phyloP scores from a whole-genome alignment of 2,888 invertebrate species.

The Nephrotoma flavescens region DNA sequence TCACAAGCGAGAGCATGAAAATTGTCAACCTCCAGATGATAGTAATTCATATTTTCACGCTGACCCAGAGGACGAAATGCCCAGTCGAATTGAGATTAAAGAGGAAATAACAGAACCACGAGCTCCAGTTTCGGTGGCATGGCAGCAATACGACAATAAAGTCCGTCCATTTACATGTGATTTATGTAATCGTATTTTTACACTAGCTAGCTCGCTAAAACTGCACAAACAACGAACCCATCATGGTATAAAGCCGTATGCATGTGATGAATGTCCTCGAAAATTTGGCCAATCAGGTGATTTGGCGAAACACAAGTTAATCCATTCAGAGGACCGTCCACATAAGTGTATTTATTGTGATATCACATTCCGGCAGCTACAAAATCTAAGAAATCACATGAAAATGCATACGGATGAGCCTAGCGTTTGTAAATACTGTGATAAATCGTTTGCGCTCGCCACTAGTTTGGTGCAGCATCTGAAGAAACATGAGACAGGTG shows the following conservation, averaged over 20 bases:
- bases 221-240: slow-evolving; percentile 8
- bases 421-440: slow-evolving; percentile 8
- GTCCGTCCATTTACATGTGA: slow-evolving; percentile 7
- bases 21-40: not conserved
- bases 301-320: slow-evolving; percentile 6
- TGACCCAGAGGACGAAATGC: not conserved
- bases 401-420: slow-evolving; percentile 8
- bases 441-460: slow-evolving; percentile 2
- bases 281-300: slow-evolving; percentile 9
- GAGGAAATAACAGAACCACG: not conserved
- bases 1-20: slow-evolving; percentile 5
- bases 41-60: not conserved
- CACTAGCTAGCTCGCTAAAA: slow-evolving; percentile 5
- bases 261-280: slow-evolving; percentile 2
- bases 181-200: slow-evolving; percentile 8
- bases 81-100: not conserved
- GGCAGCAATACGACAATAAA: slow-evolving; percentile 8
- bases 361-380: slow-evolving; percentile 1
- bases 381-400: slow-evolving; percentile 7
- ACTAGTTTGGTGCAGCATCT: slow-evolving; percentile 6
- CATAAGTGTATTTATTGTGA: slow-evolving; percentile 6
- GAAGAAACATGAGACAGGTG: slow-evolving; percentile 8
- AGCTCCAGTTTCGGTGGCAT: slow-evolving; percentile 5
- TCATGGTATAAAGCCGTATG: slow-evolving; percentile 7
- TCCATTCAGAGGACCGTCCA: slow-evolving; percentile 3